These are phyloP conservation scores for Antedon mediterranea DNA, from an alignment of 53 echinoderm and acorn worm genomes.

Conservation along the genomic window DNA sequence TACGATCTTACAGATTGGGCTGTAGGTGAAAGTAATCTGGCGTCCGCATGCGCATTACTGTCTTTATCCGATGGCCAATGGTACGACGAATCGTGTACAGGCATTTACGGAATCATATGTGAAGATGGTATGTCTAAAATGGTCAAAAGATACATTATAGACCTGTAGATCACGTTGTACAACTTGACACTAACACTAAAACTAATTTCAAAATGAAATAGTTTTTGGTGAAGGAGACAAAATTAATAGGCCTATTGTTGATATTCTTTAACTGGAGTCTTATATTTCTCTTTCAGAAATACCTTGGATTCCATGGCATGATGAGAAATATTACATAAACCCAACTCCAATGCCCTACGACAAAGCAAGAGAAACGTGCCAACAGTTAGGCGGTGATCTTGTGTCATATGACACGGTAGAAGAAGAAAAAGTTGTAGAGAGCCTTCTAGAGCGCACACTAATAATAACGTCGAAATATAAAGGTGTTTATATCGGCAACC, in stretches of 20 bases:
- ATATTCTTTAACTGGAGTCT: no score
- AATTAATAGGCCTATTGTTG: no score
- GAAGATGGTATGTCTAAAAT: background rate
- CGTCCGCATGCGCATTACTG: background rate
- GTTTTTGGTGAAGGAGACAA: no score
- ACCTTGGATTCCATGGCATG: background rate
- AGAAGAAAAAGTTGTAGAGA: background rate
- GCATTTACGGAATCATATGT: background rate
- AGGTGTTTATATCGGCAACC: background rate
- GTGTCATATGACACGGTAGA: background rate
- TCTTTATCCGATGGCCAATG: background rate
- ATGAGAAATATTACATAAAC: background rate
- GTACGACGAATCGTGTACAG: background rate
- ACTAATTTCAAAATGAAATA: no score
- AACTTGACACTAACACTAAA: no score
- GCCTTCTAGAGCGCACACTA: background rate
- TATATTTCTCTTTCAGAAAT: constrained; percentile 1
- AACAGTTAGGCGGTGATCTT: background rate
- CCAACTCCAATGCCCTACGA: background rate
- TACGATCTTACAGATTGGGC: background rate
- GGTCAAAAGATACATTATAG: no score
- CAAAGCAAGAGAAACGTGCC: background rate
- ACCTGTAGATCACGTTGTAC: no score
- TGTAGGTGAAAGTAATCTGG: background rate
- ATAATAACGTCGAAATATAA: background rate